phyloP scores from a whole-genome alignment of 2,113 vertebrate species.

The Bujurquina vittata region DNA sequence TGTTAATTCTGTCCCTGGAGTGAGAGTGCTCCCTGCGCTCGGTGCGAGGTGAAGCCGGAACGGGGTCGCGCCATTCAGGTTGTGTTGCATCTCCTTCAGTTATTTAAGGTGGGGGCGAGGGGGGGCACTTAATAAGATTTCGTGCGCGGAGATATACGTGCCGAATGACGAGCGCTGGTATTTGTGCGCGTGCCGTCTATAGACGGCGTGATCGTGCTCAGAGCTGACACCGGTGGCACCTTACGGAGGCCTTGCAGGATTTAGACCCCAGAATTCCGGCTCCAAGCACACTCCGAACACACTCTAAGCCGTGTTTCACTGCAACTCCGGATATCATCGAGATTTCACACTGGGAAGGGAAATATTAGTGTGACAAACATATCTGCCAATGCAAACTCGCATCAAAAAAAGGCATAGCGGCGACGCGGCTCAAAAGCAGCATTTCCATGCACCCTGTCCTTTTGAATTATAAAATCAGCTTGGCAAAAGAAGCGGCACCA shows the following conservation, averaged over 20 bases:
- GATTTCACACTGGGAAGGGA: constrained; percentile 81
- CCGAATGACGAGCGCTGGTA: constrained; percentile 39
- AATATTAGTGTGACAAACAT: constrained; percentile 81
- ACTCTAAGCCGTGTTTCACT: constrained; percentile 66
- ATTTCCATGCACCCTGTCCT: constrained; percentile 79
- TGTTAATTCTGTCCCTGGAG: constrained; percentile 77
- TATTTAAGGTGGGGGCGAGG: constrained; percentile 64
- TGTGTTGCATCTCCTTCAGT: constrained; percentile 55
- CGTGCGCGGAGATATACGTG: constrained; percentile 46
- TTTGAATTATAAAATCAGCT: constrained; percentile 87
- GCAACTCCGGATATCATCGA: constrained; percentile 76
- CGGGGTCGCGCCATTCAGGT: constrained; percentile 62
- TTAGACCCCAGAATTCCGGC: constrained; percentile 71
- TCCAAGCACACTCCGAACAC: constrained; percentile 61
- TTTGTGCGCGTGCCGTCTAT: constrained; percentile 50
- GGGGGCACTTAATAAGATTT: constrained; percentile 57
- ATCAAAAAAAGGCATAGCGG: constrained; percentile 75
- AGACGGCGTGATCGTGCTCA: constrained; percentile 57
- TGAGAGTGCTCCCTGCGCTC: constrained; percentile 59
- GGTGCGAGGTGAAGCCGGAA: constrained; percentile 58
- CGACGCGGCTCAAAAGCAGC: constrained; percentile 73
- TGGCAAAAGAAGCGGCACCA: constrained; percentile 84
- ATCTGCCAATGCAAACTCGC: constrained; percentile 83
- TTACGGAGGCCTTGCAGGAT: constrained; percentile 73
- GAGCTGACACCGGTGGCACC: constrained; percentile 71